Percentiles rank a stretch among this genome's conserved stretches.
Conservation (phyloP, 2,888 invertebrate genomes). For the Acrobasis repandana region DNA sequence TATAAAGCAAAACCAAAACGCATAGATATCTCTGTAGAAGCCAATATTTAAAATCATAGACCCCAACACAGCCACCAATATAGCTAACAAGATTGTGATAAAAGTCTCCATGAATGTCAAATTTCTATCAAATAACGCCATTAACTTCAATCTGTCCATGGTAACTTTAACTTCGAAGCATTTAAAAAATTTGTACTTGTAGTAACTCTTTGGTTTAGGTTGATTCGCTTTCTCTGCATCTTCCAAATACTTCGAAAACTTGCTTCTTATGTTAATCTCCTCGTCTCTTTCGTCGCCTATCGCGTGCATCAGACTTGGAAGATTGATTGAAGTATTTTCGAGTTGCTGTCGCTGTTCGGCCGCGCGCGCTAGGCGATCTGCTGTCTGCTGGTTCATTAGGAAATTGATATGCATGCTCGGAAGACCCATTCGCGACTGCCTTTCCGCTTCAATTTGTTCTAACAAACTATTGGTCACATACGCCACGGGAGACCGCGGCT, state of each 20-base stretch:
- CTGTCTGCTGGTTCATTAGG: constrained; percentile 67
- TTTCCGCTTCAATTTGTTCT: constrained; percentile 75
- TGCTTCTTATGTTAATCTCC: constrained; percentile 79
- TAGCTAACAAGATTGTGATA: constrained; percentile 91
- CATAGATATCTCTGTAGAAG: constrained; percentile 95
- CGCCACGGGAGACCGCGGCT: constrained; percentile 73
- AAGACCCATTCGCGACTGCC: constrained; percentile 73
- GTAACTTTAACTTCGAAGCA: constrained; percentile 89
- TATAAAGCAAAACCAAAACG: constrained; percentile 98
- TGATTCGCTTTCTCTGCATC: constrained; percentile 80
- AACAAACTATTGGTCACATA: constrained; percentile 75
- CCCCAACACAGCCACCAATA: constrained; percentile 93
- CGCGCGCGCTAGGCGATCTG: constrained; percentile 44
- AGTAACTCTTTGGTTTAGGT: constrained; percentile 85
- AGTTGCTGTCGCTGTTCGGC: constrained; percentile 57
- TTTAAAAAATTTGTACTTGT: constrained; percentile 89
- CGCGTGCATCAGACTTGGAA: constrained; percentile 76
- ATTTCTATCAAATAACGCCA: constrained; percentile 97
- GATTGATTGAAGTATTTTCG: constrained; percentile 57
- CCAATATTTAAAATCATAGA: constrained; percentile 91
- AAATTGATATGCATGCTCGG: constrained; percentile 80
- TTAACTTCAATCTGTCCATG: constrained; percentile 95
- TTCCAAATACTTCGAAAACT: constrained; percentile 81
- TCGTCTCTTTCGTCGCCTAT: constrained; percentile 83
- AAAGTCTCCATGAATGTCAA: constrained; percentile 91